phyloP scores from a whole-genome alignment of 53 echinoderm and acorn worm species.

The Holothuria scabra region DNA sequence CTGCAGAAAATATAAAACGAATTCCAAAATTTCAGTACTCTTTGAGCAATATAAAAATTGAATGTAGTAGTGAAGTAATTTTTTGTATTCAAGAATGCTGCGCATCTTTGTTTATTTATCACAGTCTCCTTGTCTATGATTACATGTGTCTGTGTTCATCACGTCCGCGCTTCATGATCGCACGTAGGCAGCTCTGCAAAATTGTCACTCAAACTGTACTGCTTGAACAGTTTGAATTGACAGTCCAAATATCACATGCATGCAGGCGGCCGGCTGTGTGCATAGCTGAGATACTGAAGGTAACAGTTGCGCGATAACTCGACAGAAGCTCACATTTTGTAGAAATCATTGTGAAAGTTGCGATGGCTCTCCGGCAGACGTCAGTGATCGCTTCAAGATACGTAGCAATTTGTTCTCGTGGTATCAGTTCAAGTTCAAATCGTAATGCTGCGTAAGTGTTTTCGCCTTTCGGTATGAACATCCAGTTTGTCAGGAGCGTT shows the following conservation, averaged over 20 bases:
- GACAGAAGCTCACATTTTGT: background rate
- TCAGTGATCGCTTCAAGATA: conserved; percentile 29
- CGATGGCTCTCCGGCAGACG: conserved; percentile 19
- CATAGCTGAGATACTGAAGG: background rate
- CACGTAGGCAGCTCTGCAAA: too few relatives aligned
- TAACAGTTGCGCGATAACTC: background rate
- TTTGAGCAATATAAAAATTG: background rate
- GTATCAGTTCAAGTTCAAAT: conserved; percentile 12
- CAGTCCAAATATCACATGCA: too few relatives aligned
- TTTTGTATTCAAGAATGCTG: too few relatives aligned
- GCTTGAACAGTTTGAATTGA: too few relatives aligned
- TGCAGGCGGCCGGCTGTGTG: too few relatives aligned
- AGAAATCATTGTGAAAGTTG: background rate
- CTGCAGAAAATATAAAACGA: background rate
- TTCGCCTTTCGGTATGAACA: background rate
- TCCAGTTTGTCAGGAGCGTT: background rate
- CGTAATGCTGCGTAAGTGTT: conserved; percentile 15
- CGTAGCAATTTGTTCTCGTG: conserved; percentile 1
- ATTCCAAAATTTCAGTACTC: background rate
- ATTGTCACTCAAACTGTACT: too few relatives aligned
- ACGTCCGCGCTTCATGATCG: too few relatives aligned
- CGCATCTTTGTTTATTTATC: too few relatives aligned
- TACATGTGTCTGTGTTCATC: too few relatives aligned
- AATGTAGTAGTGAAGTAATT: too few relatives aligned
- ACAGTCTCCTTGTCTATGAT: too few relatives aligned